Evolutionary conservation across 1,140 invertebrate species (phyloP), one percentile per base, ranked within the genome.

Genomic region (Procambarus virginalis): DNA sequence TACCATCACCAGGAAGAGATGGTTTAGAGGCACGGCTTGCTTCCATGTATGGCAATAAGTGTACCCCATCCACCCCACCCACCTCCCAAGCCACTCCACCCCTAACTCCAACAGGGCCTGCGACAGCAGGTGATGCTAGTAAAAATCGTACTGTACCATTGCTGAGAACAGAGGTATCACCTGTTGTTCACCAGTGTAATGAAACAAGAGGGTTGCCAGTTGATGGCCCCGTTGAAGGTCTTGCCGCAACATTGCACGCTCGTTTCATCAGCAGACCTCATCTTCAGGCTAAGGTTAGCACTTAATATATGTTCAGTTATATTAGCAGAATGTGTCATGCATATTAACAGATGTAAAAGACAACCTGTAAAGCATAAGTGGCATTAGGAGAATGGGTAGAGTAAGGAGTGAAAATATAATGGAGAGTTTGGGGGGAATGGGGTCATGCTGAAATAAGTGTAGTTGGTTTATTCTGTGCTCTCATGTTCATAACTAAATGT

Each of bases 181-280:
- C 94, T 14, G 93, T 95, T 4, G 93, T 95, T 48, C 94, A 94
- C 83, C 93, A 93, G 0, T 93, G 78, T 20, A 73, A 70, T 34
- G 90, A 70, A 76, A 55, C 34, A 5, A 6, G 64, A 45, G 68
- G 81, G 3, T 75, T 88, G 77, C 55, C 81, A 45, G 86, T 48
- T 22, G 87, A 87, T 49, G 91, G 90, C 70, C 91, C 95, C 3
- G 94, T 95, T 45, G 94, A 95, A 95, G 97, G 97, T 48, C 93
- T 97, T 68, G 97, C 97, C n/a, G 97, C 97, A 64, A 97, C 96
- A 55, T 93, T 97, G 79, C 97, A 97, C 92, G 96, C 96, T 75
- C 95, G 97, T 92, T 96, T 97, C 92, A 68, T 92, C 45, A 87
- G 68, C 78, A 90, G 90, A 79, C 88, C 88, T 14, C 82, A 70